Evolutionary conservation across 2,888 invertebrate species (phyloP).

Genomic region (Campopleginae sp.): DNA sequence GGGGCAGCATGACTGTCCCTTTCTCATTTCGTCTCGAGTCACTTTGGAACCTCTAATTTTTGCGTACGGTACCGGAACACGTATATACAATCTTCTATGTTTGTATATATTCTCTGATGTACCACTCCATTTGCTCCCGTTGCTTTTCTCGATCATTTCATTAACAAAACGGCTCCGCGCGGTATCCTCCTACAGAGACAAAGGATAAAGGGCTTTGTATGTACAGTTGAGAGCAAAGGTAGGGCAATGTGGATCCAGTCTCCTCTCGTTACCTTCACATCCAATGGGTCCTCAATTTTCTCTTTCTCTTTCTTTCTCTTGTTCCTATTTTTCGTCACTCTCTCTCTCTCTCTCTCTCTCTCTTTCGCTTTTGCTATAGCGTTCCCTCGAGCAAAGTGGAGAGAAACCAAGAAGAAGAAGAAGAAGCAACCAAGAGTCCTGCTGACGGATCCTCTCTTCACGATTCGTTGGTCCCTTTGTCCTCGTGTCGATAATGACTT

Average conservation of each 20-base stretch:
- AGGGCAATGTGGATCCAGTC: slow-evolving; percentile 1
- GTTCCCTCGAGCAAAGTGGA: slow-evolving; percentile 8
- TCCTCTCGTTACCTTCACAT: slow-evolving; percentile 30
- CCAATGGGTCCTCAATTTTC: slow-evolving; percentile 20
- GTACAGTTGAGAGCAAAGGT: neutral
- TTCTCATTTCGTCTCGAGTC: slow-evolving; percentile 31
- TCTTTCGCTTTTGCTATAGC: neutral
- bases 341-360: neutral
- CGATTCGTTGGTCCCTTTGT: slow-evolving; percentile 74
- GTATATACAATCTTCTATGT: neutral
- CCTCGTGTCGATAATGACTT: slow-evolving; percentile 72
- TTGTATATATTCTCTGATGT: neutral
- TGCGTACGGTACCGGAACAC: slow-evolving; percentile 21
- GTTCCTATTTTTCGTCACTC: neutral
- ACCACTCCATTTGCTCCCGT: neutral
- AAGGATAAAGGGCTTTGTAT: neutral
- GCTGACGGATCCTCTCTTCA: slow-evolving; percentile 65
- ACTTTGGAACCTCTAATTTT: slow-evolving; percentile 24
- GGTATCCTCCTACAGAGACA: neutral
- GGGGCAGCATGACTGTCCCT: neutral
- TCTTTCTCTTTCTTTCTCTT: slow-evolving; percentile 21
- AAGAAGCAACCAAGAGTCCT: slow-evolving; percentile 45
- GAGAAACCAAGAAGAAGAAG: slow-evolving; percentile 44
- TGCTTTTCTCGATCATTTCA: slow-evolving; percentile 24
- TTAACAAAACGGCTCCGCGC: slow-evolving; percentile 20